These are phyloP conservation scores for Lepus townsendii DNA, from an alignment of 2,797 vertebrate species.

Conservation along the genomic window DNA sequence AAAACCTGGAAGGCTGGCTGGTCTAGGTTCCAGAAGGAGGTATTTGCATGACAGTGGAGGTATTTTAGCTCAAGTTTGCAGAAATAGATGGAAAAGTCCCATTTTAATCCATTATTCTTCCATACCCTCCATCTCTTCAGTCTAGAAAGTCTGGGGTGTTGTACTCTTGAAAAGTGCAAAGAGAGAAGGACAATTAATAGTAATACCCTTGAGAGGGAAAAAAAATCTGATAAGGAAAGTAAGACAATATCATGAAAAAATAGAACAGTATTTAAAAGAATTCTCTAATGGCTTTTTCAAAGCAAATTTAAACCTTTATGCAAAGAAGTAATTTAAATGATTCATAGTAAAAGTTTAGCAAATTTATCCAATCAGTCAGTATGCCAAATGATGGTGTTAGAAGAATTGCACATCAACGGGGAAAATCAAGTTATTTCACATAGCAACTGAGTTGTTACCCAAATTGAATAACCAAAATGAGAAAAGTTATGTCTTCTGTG, in stretches of 20 bases:
- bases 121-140: not conserved
- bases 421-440: constrained; percentile 81
- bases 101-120: not conserved
- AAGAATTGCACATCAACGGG: constrained; percentile 71
- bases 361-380: constrained; percentile 80
- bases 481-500: constrained; percentile 70
- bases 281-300: constrained; percentile 72
- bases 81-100: not conserved
- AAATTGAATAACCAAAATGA: constrained; percentile 81
- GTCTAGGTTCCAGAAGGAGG: not conserved
- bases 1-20: not conserved
- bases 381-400: constrained; percentile 75
- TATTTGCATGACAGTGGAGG: not conserved
- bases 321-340: constrained; percentile 80
- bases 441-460: constrained; percentile 80
- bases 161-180: not conserved
- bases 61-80: not conserved
- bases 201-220: constrained; percentile 15
- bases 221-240: constrained; percentile 29
- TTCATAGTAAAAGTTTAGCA: constrained; percentile 73
- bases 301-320: constrained; percentile 74
- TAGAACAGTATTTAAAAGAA: constrained; percentile 65
- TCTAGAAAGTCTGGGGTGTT: not conserved
- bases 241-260: constrained; percentile 51
- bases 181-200: not conserved